A percentile compares a stretch with the other conserved stretches of the same genome.
These are phyloP conservation scores for Resseliella maxima DNA, from an alignment of 2,888 invertebrate genomes.

Conservation along the genomic window DNA sequence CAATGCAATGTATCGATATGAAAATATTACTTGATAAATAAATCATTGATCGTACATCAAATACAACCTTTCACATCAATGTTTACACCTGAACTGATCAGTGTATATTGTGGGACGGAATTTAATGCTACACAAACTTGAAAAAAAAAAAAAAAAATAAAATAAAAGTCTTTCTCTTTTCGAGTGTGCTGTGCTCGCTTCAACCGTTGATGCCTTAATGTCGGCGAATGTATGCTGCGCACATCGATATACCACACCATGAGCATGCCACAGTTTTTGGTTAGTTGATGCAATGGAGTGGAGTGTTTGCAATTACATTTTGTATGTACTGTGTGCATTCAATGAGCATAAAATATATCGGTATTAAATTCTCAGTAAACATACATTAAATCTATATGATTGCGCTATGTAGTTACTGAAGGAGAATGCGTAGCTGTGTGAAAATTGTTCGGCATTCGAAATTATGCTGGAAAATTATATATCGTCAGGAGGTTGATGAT, in stretches of 20 bases:
- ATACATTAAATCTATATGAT: neutral
- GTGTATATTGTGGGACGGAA: neutral
- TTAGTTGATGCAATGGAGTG: slow-evolving; percentile 11
- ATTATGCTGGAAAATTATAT: neutral
- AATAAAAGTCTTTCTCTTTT: slow-evolving; percentile 11
- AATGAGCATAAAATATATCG: slow-evolving; percentile 24
- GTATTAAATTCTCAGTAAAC: neutral
- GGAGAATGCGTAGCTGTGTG: slow-evolving; percentile 36
- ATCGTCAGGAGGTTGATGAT: neutral
- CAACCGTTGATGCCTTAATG: slow-evolving; percentile 19
- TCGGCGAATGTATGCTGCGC: neutral
- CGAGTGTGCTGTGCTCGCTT: neutral
- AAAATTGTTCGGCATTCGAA: slow-evolving; percentile 23
- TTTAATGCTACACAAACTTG: neutral
- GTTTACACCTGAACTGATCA: slow-evolving; percentile 40
- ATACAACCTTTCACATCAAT: slow-evolving; percentile 30
- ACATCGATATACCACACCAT: slow-evolving; percentile 16
- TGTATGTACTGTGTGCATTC: neutral
- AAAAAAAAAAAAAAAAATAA: neutral
- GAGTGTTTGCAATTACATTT: neutral
- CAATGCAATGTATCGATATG: neutral
- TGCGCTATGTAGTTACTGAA: neutral
- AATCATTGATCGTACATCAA: neutral
- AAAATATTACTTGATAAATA: neutral
- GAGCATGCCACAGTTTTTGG: neutral